Base-by-base conservation (phyloP, 2,113 vertebrate species). In the Gavia stellata region DNA sequence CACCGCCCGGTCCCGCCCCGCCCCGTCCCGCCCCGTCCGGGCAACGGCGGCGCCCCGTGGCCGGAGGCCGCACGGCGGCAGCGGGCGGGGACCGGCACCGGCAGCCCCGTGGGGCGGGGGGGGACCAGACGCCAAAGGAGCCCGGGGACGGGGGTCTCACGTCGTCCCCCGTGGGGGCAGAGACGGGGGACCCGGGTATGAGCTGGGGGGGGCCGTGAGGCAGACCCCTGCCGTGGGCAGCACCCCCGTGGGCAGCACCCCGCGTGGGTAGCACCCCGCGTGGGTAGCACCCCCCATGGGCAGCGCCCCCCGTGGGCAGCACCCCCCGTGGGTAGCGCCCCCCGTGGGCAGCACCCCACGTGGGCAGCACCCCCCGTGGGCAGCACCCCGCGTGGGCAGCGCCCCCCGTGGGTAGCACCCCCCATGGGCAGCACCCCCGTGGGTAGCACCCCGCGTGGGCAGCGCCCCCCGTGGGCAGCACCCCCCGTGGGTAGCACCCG, bases 11-110 rank as follows among this genome's bases (percentile, higher is more conserved):
- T 50, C 40, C 65, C 52, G 50, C 65, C 71, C 34, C 20, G n/a
- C 14, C 19, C 9, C 28, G 25, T 3, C 67, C 36, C 61, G 53
- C 18, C 42, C 59, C 44, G 29, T 19, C 45, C 71, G 26, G 36
- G 40, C 45, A 53, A 56, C 68, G 62, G 93, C 89, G 93, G 75
- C 93, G 81, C 94, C 90, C 82, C 16, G 71, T 74, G 94, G 90
- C 50, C 66, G 94, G 94, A 92, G 94, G 94, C n/a, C 67, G 91
- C 44, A 47, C 36, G 68, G 67, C 79, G n/a, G n/a, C 47, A 38
- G 20, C 33, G 47, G 45, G 42, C 10, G 40, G 16, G 10, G 24
- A n/a, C 56, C 20, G 44, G 63, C 23, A 8, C 45, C 25, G 34
- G 17, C 38, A 40, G 8, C 59, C 9, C 5, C 40, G 25, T 7